These are phyloP conservation scores for Lasioglossum lativentre DNA, from an alignment of 2,888 invertebrate species.

Conservation along the genomic window DNA sequence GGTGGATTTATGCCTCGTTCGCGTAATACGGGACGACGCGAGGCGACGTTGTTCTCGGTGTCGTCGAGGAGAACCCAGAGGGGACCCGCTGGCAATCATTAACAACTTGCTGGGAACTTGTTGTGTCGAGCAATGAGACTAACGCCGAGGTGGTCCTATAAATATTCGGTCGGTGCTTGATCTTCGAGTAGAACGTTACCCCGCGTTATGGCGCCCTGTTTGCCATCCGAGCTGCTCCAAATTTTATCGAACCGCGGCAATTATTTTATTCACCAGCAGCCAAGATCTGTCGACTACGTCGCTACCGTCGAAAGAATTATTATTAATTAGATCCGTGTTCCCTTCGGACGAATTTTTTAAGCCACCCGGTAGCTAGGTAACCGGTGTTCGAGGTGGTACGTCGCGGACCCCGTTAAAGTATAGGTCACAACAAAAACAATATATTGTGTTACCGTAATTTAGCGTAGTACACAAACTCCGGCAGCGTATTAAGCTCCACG, in stretches of 20 bases:
- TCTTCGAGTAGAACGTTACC: constrained; percentile 13
- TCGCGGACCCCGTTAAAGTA: neutral
- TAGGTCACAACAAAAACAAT: neutral
- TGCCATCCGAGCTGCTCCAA: neutral
- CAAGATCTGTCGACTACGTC: too few relatives aligned
- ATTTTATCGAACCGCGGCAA: neutral
- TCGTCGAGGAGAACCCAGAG: constrained; percentile 28
- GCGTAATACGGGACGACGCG: constrained; percentile 71
- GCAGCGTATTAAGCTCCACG: neutral
- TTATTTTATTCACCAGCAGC: neutral
- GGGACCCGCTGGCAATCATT: constrained; percentile 56
- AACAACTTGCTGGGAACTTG: constrained; percentile 64
- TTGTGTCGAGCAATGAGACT: constrained; percentile 45
- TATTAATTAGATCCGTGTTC: neutral
- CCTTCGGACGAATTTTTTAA: too few relatives aligned
- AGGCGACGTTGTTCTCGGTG: constrained; percentile 54
- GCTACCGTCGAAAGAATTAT: neutral
- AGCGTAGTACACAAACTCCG: neutral
- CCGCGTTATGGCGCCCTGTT: neutral
- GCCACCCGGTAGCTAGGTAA: neutral
- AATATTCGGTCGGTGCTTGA: constrained; percentile 29
- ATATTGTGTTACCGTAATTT: neutral
- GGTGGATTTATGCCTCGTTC: constrained; percentile 78
- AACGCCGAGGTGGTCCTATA: constrained; percentile 30
- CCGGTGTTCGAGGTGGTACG: too few relatives aligned